These are phyloP conservation scores for Cacoxenus indagator DNA, from an alignment of 2,888 invertebrate species.

Conservation along the genomic window DNA sequence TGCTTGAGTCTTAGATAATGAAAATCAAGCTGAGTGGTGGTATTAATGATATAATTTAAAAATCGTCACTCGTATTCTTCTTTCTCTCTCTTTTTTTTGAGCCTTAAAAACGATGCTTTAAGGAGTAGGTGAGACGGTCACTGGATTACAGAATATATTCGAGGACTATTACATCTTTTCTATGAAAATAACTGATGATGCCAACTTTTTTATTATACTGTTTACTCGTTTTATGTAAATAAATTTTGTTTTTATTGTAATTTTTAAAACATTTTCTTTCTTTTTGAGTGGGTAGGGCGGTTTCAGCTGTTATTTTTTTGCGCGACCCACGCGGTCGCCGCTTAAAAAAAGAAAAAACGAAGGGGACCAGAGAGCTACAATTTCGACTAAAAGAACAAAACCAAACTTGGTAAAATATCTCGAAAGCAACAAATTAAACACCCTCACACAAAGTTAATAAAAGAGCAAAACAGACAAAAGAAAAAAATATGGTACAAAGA, in stretches of 20 bases:
- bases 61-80: no score
- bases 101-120: no score
- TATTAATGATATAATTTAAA: no score
- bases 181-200: no score
- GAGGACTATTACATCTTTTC: no score
- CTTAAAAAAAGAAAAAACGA: not conserved
- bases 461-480: not conserved
- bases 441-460: slow-evolving; percentile 23
- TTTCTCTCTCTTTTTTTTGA: no score
- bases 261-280: not conserved
- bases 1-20: no score
- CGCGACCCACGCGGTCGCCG: not conserved
- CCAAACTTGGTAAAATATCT: slow-evolving; percentile 33
- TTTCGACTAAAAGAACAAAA: slow-evolving; percentile 24
- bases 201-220: not conserved
- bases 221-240: not conserved
- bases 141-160: no score
- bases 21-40: no score
- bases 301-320: not conserved
- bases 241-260: not conserved
- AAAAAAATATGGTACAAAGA: not conserved
- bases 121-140: no score
- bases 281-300: not conserved
- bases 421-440: slow-evolving; percentile 32
- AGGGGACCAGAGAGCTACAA: not conserved